phyloP scores from a whole-genome alignment of 2,797 vertebrate genomes.

The Glossophaga mutica region DNA sequence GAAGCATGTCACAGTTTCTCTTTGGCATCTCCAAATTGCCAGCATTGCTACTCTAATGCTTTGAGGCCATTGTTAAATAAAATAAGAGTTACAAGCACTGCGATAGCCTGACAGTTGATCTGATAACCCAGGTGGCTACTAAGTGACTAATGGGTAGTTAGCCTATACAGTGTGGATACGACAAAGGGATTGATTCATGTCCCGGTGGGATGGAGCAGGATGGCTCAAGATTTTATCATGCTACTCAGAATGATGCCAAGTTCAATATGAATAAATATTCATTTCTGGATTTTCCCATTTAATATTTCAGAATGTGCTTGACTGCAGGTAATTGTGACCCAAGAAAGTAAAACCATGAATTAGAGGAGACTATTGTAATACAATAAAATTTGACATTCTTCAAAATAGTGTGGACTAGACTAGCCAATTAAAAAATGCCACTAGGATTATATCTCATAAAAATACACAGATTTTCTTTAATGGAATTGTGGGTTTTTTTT shows the following conservation, averaged over 20 bases:
- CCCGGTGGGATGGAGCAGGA: not conserved
- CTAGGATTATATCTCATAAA: not conserved
- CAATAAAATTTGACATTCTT: slow-evolving; percentile 25
- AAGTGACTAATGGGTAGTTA: not conserved
- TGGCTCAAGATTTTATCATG: not conserved
- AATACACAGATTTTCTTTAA: not conserved
- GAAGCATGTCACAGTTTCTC: not conserved
- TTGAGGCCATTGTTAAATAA: not conserved
- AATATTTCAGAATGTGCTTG: not conserved
- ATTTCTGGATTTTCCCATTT: not conserved
- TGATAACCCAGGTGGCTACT: not conserved
- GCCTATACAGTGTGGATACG: not conserved
- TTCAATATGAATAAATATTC: not conserved
- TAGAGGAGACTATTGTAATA: not conserved
- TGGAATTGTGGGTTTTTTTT: not conserved
- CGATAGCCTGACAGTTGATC: not conserved
- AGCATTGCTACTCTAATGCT: not conserved
- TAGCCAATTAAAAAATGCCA: not conserved
- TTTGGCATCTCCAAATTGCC: not conserved
- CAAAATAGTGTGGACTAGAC: not conserved
- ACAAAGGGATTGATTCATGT: not conserved
- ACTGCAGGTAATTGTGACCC: not conserved
- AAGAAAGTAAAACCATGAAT: not conserved
- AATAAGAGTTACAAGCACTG: not conserved
- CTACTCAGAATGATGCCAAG: not conserved